A percentile compares a stretch with the other conserved stretches of the same genome.
These are phyloP conservation scores for Phasianus colchicus DNA, from an alignment of 2,113 vertebrate genomes.

Conservation along the genomic window DNA sequence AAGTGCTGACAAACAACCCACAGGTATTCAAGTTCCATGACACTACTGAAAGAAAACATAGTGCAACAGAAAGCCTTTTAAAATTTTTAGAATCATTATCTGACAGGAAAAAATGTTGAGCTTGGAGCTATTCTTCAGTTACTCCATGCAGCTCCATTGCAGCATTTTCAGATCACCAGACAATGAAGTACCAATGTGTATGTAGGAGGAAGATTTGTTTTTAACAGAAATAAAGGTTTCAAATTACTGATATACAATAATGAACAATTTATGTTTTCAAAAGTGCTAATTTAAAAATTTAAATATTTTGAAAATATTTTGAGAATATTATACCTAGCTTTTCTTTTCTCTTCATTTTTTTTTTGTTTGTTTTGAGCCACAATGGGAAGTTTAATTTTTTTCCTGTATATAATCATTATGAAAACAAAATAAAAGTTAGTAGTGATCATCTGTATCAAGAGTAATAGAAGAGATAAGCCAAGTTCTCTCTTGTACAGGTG, in stretches of 20 bases:
- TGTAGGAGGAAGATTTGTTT: neutral
- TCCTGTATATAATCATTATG: neutral
- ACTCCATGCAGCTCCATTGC: neutral
- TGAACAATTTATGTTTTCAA: neutral
- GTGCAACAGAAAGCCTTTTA: neutral
- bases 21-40: neutral
- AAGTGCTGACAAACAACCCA: neutral
- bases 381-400: neutral
- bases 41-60: neutral
- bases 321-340: neutral
- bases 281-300: neutral
- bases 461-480: neutral
- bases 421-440: neutral
- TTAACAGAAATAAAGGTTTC: neutral
- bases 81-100: neutral
- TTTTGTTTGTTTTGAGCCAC: neutral
- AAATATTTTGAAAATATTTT: neutral
- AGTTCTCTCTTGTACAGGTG: neutral
- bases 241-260: neutral
- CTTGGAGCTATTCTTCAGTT: neutral
- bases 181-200: fast-evolving
- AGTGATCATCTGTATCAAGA: neutral
- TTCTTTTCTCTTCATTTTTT: neutral
- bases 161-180: neutral
- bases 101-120: neutral